phyloP scores from a whole-genome alignment of 2,113 vertebrate species.

The Taxidea taxus region DNA sequence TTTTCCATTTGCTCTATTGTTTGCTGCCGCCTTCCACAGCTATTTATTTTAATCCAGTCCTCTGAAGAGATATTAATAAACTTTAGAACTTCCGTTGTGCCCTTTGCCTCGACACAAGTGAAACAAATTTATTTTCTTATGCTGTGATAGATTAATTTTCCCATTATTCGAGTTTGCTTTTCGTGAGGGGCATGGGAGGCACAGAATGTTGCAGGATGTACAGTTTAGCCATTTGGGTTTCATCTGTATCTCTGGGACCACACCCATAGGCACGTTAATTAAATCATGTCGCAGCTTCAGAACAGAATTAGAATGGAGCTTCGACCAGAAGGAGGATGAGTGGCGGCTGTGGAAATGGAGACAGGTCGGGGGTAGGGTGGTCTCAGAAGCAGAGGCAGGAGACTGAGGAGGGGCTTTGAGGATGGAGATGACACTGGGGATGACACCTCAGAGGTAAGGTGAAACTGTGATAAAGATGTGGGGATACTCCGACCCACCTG shows the following conservation, averaged over 20 bases:
- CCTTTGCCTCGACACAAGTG: background rate
- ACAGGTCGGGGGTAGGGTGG: no score
- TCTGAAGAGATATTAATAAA: slow-evolving; percentile 53
- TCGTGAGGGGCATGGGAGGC: background rate
- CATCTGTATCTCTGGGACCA: background rate
- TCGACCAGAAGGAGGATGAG: background rate
- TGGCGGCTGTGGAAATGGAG: background rate
- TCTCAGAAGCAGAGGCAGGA: background rate
- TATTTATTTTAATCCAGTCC: slow-evolving; percentile 16
- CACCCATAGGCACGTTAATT: background rate
- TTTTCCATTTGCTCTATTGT: background rate
- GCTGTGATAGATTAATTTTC: slow-evolving; percentile 8
- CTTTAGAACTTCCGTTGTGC: background rate
- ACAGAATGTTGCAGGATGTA: background rate
- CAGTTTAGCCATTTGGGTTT: background rate
- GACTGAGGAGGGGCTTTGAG: fast-evolving
- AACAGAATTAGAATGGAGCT: background rate
- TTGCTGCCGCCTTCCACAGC: background rate
- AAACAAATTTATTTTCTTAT: slow-evolving; percentile 33
- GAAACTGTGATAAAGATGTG: background rate
- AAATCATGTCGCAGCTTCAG: background rate
- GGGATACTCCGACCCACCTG: background rate
- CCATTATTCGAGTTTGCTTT: background rate
- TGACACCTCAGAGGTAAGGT: background rate
- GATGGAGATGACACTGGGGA: no score